Evolutionary conservation across 2,888 invertebrate genomes (phyloP).

Genomic region (Dicycla oo): DNA sequence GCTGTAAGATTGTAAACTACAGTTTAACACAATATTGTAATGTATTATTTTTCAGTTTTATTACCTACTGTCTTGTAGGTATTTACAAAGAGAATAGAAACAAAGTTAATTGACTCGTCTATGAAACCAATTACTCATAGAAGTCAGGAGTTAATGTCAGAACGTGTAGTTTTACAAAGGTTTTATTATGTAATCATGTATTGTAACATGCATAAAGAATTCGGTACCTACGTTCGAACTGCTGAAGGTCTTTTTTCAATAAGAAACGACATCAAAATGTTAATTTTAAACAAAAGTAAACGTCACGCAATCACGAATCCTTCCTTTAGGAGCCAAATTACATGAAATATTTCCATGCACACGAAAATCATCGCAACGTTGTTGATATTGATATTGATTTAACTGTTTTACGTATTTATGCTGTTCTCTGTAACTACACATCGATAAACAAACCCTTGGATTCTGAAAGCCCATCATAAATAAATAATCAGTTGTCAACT

Average conservation of each 20-base stretch:
- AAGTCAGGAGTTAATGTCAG: slow-evolving; percentile 8
- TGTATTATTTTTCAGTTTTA: neutral
- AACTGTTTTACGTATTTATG: slow-evolving; percentile 14
- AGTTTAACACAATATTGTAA: neutral
- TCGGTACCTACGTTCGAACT: neutral
- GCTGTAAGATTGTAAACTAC: slow-evolving; percentile 2
- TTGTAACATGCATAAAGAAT: neutral
- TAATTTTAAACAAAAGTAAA: slow-evolving; percentile 1
- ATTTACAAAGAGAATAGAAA: slow-evolving; percentile 8
- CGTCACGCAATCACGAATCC: slow-evolving; percentile 32
- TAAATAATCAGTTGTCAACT: neutral
- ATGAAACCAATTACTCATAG: slow-evolving; percentile 18
- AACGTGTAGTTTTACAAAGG: slow-evolving; percentile 10
- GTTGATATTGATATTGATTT: slow-evolving; percentile 42
- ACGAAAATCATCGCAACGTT: neutral
- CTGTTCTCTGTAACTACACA: too few relatives aligned
- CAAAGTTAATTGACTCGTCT: slow-evolving; percentile 23
- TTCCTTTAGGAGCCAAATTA: neutral
- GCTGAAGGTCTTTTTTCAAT: neutral
- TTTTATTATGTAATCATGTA: neutral
- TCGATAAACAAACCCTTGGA: slow-evolving; percentile 4
- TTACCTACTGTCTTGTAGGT: neutral
- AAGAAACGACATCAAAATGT: slow-evolving; percentile 4
- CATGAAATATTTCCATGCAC: slow-evolving; percentile 4
- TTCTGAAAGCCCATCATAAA: neutral